Base-by-base conservation (phyloP, 2,888 invertebrate species). In the Nemoura dubitans region DNA sequence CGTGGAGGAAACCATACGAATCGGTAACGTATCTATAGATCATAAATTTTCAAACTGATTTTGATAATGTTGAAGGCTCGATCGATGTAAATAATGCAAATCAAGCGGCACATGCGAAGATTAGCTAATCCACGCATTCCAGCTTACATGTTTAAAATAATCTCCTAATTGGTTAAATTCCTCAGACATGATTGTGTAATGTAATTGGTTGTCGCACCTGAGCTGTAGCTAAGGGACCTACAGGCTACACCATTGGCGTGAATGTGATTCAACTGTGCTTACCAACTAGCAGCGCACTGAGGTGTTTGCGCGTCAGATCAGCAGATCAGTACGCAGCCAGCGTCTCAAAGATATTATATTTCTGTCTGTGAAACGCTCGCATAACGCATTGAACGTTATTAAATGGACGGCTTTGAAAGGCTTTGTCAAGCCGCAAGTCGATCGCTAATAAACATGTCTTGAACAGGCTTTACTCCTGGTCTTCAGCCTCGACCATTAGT, bases 401-500 rank as follows among this genome's bases (percentile, higher is more conserved):
- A 36, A n/a, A n/a, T 29, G 30, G 28, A 29, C 81, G 59, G 16
- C 21, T 1, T 2, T 59, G 59, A 21, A 30, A 5, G 27, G 28
- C 81, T 81, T 30, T 81, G 81, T n/a, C 21, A 29, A 7, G 81
- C 81, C 81, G 81, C 81, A 21, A 5, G 28, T 29, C 7, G 30
- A 6, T 14, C 28, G 26, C 29, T 30, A 81, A 81, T 81, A 81
- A 81, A 81, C 81, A 81, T 81, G 81, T 81, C 28, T 81, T 30
- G 21, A 10, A n/a, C 81, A 81, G 81, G 28, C 27, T 81, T 28
- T 25, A 27, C 78, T 21, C 2, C 21, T 76, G 26, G 26, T 16
- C 80, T 80, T 27, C 36, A 36, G 59, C 59, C 16, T 59, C 16
- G 14, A n/a, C 27, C 81, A 81, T 81, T 81, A 81, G 81, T 81